Evolutionary conservation across 2,888 invertebrate species (phyloP), one percentile per base, ranked within the genome.

Genomic region (Gisinianus flammeolus): DNA sequence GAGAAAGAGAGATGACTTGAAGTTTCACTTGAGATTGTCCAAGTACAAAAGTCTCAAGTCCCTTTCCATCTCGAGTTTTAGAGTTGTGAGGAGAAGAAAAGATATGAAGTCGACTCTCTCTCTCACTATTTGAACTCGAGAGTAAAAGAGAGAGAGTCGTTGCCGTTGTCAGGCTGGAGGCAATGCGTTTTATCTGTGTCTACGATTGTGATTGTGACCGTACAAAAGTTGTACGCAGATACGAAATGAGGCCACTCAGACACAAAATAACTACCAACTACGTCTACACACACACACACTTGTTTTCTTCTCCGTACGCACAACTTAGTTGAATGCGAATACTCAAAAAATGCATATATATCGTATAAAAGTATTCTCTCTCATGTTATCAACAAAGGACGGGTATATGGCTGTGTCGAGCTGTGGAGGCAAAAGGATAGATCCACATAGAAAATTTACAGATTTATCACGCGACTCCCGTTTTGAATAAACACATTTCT

Each of bases 121-220:
- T 35, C 35, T 35, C 12, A 8, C 35, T 35, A 8, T 35, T 19
- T 44, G 3, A 12, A 44, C 44, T 44, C 44, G 35, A 35, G n/a
- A n/a, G n/a, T n/a, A n/a, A n/a, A n/a, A n/a, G n/a, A n/a, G n/a
- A n/a, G n/a, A n/a, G n/a, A n/a, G n/a, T n/a, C n/a, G n/a, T n/a
- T n/a, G n/a, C n/a, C n/a, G n/a, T 54, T 4, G 16, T 54, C 16
- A 8, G 16, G 8, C 54, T 54, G 54, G 54, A 16, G 54, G 54
- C 54, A 16, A 54, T 54, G 54, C 54, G 54, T 54, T 54, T 54
- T 54, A 54, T 54, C 54, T 54, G 16, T 54, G 54, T n/a, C n/a
- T n/a, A n/a, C n/a, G n/a, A n/a, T n/a, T n/a, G n/a, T n/a, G n/a
- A n/a, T n/a, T n/a, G n/a, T n/a, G n/a, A n/a, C n/a, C n/a, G n/a